Evolutionary conservation across 1,140 invertebrate species (phyloP), one percentile per base, ranked within the genome.

Genomic region (Drosophila fuyamai): DNA sequence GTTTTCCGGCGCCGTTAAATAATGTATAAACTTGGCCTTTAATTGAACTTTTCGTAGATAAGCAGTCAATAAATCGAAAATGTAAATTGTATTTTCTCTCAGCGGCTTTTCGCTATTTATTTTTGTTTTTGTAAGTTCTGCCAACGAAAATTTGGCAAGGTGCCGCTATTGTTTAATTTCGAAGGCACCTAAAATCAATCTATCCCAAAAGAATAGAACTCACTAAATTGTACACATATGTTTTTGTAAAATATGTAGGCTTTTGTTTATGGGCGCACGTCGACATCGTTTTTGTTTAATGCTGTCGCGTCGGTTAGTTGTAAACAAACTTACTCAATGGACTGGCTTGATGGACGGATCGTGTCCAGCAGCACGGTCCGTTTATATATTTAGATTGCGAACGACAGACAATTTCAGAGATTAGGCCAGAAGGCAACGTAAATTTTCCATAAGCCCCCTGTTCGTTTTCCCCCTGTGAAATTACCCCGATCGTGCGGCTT

Each of bases 231-330:
- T 10, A 27, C 40, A 36, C 53, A 70, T 48, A 41, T 71, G 18
- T 36, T 16, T 57, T 18, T 13, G 18, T 13, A 8, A 36, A 23
- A 35, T 66, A 46, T 47, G 36, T 16, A 50, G 59, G 53, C 38
- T 40, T 51, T 75, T 86, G 78, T 85, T 85, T 85, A 85, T 71
- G 77, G 72, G 60, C 51, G 36, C 62, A 58, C 50, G 53, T 63
- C 46, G 65, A 56, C 59, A 50, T 63, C 14, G 73, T 54, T 76
- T 58, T 75, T 85, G 77, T 85, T 81, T 81, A 74, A 66, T 73
- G 79, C 79, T 88, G 82, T 88, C 82, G 82, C 82, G 53, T 71
- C 65, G 46, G 50, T 29, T 70, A 71, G 79, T 79, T 75, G 73
- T 84, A 84, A 82, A 79, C 80, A 82, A 83, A 63, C 53, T 66